Base-by-base conservation (phyloP, 2,113 vertebrate species). In the Bolborhynchus lineola region DNA sequence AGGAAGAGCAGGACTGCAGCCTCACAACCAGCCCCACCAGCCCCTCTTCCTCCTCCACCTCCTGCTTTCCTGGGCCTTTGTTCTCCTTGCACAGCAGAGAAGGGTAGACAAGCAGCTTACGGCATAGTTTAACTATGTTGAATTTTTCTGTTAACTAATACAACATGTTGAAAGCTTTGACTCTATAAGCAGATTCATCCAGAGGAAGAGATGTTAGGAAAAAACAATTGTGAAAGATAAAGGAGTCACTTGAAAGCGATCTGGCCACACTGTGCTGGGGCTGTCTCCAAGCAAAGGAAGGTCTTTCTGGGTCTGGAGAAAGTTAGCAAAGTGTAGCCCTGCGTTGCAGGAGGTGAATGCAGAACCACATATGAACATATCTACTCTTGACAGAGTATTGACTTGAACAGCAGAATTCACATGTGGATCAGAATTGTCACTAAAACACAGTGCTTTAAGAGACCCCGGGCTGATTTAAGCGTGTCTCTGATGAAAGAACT, bases 121-220 rank as follows among this genome's bases (percentile, higher is more conserved):
- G 1, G 77, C 93, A 94, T 92, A 77, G 90, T 82, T 96, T 59
- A 95, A 52, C 88, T 81, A 92, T 92, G 95, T 82, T 93, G 89
- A 94, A 78, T 94, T 93, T 93, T 93, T 57, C 85, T 41, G 90
- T 87, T 97, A 97, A 97, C 96, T 80, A 93, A 86, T 96, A 81
- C 91, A 97, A 93, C 86, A 96, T 97, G 97, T 96, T 88, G 41
- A 50, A 46, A 93, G 31, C 88, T 95, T 92, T 94, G 93, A 76
- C 80, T 88, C 84, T 33, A 57, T 91, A 95, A 94, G 91, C 92
- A 95, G 90, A 94, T 79, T 95, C 95, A 92, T 95, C 52, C 89
- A 92, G 72, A 94, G 86, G 76, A 93, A 77, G 75, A 82, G 67
- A 86, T 28, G 69, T 84, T 90, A 89, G 76, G 87, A 59, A 86